These are phyloP conservation scores for Kradibia gibbosae DNA, from an alignment of 1,140 invertebrate species.

Conservation along the genomic window DNA sequence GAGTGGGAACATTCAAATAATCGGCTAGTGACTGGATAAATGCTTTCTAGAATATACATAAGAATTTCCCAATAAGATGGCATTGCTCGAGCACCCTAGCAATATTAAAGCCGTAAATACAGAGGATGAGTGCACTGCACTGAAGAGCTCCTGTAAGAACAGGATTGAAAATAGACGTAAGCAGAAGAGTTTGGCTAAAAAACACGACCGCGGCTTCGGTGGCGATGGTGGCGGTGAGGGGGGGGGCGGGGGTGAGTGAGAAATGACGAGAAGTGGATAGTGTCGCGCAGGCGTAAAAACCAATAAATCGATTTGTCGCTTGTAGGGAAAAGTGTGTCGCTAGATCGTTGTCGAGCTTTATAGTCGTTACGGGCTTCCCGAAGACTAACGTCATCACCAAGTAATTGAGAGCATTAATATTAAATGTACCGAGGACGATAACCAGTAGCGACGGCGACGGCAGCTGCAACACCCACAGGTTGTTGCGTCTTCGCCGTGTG, in stretches of 20 bases:
- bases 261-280: not conserved
- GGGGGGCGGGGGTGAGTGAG: not conserved
- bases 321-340: not conserved
- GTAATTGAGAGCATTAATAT: conserved; percentile 51
- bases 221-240: not conserved
- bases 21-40: too few species aligned
- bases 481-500: conserved; percentile 4
- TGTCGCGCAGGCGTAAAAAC: not conserved
- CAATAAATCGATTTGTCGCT: conserved; percentile 32
- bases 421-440: conserved; percentile 46
- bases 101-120: too few species aligned
- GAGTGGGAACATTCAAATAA: too few species aligned
- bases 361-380: not conserved
- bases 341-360: not conserved
- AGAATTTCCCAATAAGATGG: too few species aligned
- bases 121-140: too few species aligned
- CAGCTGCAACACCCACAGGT: conserved; percentile 32
- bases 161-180: too few species aligned
- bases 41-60: too few species aligned
- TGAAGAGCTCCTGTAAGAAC: too few species aligned
- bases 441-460: not conserved
- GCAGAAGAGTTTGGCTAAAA: too few species aligned
- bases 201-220: too few species aligned
- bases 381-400: conserved; percentile 11
- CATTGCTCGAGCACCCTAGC: too few species aligned